These are phyloP conservation scores for Polypterus bichir DNA, from an alignment of 2,113 vertebrate species.

Conservation along the genomic window DNA sequence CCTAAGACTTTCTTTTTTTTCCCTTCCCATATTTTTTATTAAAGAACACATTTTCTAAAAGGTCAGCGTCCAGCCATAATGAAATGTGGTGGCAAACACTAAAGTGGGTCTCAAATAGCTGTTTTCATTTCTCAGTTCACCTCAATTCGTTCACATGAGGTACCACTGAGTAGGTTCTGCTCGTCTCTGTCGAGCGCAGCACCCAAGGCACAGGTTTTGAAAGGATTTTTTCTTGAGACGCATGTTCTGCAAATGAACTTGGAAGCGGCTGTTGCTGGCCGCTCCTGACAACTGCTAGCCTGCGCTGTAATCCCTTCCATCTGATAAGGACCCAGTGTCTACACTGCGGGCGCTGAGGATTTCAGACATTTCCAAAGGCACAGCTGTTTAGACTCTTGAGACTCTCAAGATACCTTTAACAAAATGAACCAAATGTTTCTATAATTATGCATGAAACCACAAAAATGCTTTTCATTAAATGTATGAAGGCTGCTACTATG, in stretches of 20 bases:
- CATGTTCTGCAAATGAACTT: conserved; percentile 10
- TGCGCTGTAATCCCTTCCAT: conserved; percentile 25
- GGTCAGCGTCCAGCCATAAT: no score
- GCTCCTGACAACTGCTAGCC: conserved; percentile 27
- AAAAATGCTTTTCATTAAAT: conserved; percentile 1
- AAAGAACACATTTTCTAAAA: no score
- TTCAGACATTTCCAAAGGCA: conserved; percentile 6
- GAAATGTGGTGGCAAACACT: background rate
- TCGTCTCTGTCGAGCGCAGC: background rate
- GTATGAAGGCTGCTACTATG: background rate
- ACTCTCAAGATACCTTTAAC: conserved; percentile 7
- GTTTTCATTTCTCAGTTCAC: background rate
- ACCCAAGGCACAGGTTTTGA: background rate
- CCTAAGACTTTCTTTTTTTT: no score
- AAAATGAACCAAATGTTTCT: conserved; percentile 10
- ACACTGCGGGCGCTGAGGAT: background rate
- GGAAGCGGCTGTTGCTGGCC: conserved; percentile 10
- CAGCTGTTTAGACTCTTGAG: conserved; percentile 24
- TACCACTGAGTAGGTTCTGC: background rate
- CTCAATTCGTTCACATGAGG: conserved; percentile 1
- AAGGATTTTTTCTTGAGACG: background rate
- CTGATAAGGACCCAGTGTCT: conserved; percentile 19
- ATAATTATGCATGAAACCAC: background rate
- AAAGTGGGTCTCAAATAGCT: background rate
- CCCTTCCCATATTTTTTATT: no score